Conservation (phyloP, 2,888 invertebrate species). For the Agelastica alni region DNA sequence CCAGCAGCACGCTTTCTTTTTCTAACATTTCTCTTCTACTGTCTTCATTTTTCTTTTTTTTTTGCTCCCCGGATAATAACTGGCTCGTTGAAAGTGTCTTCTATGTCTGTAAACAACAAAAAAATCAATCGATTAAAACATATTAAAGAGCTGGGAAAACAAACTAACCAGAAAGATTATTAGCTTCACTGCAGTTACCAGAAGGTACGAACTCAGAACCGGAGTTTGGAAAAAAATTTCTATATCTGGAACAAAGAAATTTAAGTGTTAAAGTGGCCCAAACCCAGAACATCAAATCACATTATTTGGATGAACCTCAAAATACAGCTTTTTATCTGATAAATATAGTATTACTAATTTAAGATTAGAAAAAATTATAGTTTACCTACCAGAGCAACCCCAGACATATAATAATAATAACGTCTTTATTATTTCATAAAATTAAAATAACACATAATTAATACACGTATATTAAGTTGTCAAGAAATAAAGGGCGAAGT, state of each 20-base stretch:
- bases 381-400: not conserved
- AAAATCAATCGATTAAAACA: no score
- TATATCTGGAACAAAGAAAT: conserved; percentile 10
- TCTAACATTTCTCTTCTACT: conserved; percentile 19
- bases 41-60: conserved; percentile 14
- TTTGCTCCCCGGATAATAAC: conserved; percentile 3
- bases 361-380: no score
- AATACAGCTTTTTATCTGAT: not conserved
- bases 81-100: conserved; percentile 1
- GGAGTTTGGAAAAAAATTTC: conserved; percentile 4
- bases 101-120: no score
- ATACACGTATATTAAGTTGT: no score
- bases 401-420: no score
- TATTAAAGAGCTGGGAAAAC: not conserved
- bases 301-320: not conserved
- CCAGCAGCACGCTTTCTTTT: conserved; percentile 13
- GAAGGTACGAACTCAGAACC: conserved; percentile 11
- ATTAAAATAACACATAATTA: no score
- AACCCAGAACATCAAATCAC: conserved; percentile 9
- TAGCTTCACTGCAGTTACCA: not conserved
- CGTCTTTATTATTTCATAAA: no score
- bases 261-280: conserved; percentile 18
- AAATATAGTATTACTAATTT: not conserved
- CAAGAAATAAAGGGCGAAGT: no score
- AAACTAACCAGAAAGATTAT: conserved; percentile 15